Percentiles rank a stretch among this genome's conserved stretches.
phyloP scores from a whole-genome alignment of 2,888 invertebrate genomes.

The Acleris literana region DNA sequence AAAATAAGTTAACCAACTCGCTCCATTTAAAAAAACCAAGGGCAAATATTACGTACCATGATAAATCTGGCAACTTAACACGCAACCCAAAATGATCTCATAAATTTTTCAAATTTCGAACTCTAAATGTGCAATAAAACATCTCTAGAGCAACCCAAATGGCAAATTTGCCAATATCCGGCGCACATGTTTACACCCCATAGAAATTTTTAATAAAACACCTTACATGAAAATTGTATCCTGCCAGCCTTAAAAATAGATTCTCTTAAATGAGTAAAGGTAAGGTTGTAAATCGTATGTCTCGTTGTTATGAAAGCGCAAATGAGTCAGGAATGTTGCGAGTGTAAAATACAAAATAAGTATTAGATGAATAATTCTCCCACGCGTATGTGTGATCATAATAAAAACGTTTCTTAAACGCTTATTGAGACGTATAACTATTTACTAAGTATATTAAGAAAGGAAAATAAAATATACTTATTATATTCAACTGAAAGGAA shows the following conservation, averaged over 20 bases:
- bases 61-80: neutral
- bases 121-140: conserved; percentile 29
- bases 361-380: conserved; percentile 25
- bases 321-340: conserved; percentile 6
- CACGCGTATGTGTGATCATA: conserved; percentile 21
- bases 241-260: conserved; percentile 2
- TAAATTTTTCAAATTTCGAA: conserved; percentile 32
- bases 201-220: conserved; percentile 64
- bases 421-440: neutral
- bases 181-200: conserved; percentile 50
- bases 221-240: conserved; percentile 37
- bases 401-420: conserved; percentile 12
- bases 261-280: neutral
- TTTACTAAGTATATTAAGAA: too few relatives aligned
- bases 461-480: too few relatives aligned
- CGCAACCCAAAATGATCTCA: conserved; percentile 2
- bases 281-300: conserved; percentile 14
- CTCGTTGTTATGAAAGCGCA: neutral
- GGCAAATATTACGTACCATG: conserved; percentile 6
- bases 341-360: conserved; percentile 24
- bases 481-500: too few relatives aligned
- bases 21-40: neutral
- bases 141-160: conserved; percentile 26
- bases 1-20: too few relatives aligned
- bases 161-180: conserved; percentile 46